Percentiles rank a stretch among this genome's conserved stretches.
Evolutionary conservation across 2,888 invertebrate genomes (phyloP).

Genomic region (Itoplectis maculator): DNA sequence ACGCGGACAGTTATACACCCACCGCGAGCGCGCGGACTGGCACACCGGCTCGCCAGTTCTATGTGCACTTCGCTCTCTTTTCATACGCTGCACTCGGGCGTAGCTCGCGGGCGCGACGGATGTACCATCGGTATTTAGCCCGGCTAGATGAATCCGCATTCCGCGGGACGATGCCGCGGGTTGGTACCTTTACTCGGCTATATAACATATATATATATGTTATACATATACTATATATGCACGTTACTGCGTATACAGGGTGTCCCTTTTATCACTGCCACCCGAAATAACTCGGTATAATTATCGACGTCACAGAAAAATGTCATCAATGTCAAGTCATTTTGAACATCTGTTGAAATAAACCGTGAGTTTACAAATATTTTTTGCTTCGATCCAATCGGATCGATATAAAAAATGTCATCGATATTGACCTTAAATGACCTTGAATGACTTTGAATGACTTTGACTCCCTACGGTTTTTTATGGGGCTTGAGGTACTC

Average conservation of each 20-base stretch:
- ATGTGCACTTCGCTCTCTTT: conserved; percentile 35
- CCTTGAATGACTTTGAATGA: no score
- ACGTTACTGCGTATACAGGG: neutral
- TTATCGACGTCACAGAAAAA: no score
- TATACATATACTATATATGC: neutral
- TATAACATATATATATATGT: neutral
- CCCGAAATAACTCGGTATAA: no score
- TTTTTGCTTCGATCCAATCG: no score
- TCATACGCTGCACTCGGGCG: conserved; percentile 20
- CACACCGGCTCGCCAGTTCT: neutral
- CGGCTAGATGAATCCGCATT: conserved; percentile 53
- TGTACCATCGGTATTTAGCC: conserved; percentile 52
- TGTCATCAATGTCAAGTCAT: no score
- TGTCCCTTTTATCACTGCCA: neutral
- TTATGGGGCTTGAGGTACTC: no score
- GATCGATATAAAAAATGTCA: no score
- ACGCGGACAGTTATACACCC: conserved; percentile 35
- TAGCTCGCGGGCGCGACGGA: neutral
- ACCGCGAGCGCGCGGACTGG: neutral
- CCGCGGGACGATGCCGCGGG: conserved; percentile 37
- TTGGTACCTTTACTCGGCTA: neutral
- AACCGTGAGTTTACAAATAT: no score
- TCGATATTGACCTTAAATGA: no score
- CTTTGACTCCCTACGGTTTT: no score
- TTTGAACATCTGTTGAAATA: no score